phyloP scores from a whole-genome alignment of 1,140 invertebrate genomes.

The Drosophila oshimai region DNA sequence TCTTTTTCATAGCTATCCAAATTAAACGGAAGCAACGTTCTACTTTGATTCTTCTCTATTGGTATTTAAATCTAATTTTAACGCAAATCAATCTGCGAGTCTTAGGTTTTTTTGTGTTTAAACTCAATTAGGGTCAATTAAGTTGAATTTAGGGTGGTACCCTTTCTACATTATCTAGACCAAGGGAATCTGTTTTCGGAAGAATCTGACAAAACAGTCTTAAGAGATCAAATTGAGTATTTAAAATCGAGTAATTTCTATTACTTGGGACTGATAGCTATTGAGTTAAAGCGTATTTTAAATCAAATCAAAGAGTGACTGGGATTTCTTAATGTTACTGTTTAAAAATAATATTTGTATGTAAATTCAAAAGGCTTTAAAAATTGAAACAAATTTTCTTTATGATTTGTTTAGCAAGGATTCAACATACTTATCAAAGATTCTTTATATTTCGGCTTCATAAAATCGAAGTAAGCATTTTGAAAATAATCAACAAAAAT shows the following conservation, averaged over 20 bases:
- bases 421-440: no score
- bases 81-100: conserved; percentile 3
- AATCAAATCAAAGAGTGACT: no score
- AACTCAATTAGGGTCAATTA: conserved; percentile 29
- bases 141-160: background rate
- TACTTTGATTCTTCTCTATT: conserved; percentile 10
- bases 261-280: background rate
- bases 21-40: conserved; percentile 24
- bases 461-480: no score
- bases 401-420: no score
- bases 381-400: no score
- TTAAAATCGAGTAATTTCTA: background rate
- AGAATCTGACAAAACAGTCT: conserved; percentile 7
- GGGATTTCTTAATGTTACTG: no score
- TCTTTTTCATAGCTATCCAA: conserved; percentile 8
- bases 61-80: conserved; percentile 17
- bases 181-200: conserved; percentile 44
- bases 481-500: no score
- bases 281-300: no score
- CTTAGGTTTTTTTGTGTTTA: conserved; percentile 3
- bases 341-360: no score
- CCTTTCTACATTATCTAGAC: conserved; percentile 8
- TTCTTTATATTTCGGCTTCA: no score
- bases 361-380: no score
- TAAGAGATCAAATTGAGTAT: background rate